phyloP scores from a whole-genome alignment of 2,888 invertebrate genomes.

The Graphium colonna region DNA sequence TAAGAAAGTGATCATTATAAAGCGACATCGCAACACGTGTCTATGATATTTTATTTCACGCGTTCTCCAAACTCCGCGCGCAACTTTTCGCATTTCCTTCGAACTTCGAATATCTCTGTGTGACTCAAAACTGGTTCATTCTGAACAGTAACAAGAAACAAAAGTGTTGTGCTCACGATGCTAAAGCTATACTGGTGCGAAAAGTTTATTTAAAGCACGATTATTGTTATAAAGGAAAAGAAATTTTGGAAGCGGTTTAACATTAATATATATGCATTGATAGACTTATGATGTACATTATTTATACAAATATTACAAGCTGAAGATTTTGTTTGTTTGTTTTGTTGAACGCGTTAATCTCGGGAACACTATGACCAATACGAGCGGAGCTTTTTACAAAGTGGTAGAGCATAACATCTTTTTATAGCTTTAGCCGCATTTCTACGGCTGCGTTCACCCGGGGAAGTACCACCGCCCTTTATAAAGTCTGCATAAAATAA shows the following conservation, averaged over 20 bases:
- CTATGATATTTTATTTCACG: constrained; percentile 19
- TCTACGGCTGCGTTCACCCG: too few relatives aligned
- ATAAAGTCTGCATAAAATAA: too few relatives aligned
- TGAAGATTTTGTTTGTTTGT: too few relatives aligned
- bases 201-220: constrained; percentile 9
- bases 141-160: constrained; percentile 23
- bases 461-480: too few relatives aligned
- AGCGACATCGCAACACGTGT: constrained; percentile 16
- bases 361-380: too few relatives aligned
- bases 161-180: constrained; percentile 9
- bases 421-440: too few relatives aligned
- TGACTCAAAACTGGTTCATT: constrained; percentile 24
- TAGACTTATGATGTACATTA: too few relatives aligned
- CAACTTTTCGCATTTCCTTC: constrained; percentile 23
- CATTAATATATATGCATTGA: too few relatives aligned
- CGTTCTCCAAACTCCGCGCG: constrained; percentile 10
- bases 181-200: constrained; percentile 5
- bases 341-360: too few relatives aligned
- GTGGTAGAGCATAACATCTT: too few relatives aligned
- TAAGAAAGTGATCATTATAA: constrained; percentile 2
- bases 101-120: constrained; percentile 21
- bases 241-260: not conserved
- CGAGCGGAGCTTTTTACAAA: too few relatives aligned
- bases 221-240: constrained; percentile 2
- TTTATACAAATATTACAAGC: too few relatives aligned